These are phyloP conservation scores for Tribolium castaneum DNA, from an alignment of 1,140 invertebrate species.

Conservation along the genomic window DNA sequence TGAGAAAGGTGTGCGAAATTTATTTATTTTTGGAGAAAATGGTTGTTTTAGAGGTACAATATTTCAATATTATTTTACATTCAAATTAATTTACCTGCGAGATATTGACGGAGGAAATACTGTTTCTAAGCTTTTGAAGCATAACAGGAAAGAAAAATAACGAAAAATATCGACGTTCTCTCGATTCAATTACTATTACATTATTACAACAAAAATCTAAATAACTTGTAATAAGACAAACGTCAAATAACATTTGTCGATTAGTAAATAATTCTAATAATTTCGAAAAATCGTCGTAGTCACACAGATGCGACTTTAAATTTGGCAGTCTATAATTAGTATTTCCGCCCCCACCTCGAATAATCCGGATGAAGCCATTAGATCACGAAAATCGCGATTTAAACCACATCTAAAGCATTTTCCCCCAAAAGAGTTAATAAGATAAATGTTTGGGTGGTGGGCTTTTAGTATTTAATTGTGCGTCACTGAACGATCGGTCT, in stretches of 20 bases:
- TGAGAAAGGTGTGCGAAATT: background rate
- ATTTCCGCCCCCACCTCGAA: background rate
- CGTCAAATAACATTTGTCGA: background rate
- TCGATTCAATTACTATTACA: background rate
- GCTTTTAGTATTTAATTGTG: constrained; percentile 29
- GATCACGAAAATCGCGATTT: background rate
- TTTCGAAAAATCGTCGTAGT: too few relatives aligned
- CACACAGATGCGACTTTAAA: too few relatives aligned
- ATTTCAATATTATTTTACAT: background rate
- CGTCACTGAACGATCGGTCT: constrained; percentile 16
- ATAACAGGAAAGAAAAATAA: background rate
- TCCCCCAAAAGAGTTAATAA: constrained; percentile 9
- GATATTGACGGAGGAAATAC: background rate
- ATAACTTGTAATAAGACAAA: too few relatives aligned
- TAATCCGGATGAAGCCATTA: background rate
- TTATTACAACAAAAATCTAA: too few relatives aligned
- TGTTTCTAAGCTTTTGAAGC: background rate
- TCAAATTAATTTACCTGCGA: background rate
- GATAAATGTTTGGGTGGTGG: constrained; percentile 11
- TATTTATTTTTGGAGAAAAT: too few relatives aligned
- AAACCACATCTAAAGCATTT: constrained; percentile 9
- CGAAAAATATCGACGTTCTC: background rate
- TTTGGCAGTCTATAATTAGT: background rate
- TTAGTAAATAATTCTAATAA: background rate
- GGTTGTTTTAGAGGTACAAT: too few relatives aligned